Percentiles rank a stretch among this genome's conserved stretches.
phyloP scores from a whole-genome alignment of 1,140 invertebrate genomes.

The Cepaea nemoralis region DNA sequence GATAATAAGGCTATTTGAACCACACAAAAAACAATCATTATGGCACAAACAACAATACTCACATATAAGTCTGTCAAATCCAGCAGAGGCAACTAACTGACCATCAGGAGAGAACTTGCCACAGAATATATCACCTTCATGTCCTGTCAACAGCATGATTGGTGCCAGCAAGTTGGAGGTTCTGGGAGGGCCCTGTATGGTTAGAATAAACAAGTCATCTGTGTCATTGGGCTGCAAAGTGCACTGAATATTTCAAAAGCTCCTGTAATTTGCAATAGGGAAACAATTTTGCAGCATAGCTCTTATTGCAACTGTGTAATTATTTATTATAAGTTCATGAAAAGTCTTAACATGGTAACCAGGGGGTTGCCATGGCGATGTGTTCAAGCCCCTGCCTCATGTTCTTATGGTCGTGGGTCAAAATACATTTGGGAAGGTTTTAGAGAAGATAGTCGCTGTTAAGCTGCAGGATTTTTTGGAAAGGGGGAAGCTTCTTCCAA shows the following conservation, averaged over 20 bases:
- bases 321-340: neutral
- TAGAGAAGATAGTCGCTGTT: no score
- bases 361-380: neutral
- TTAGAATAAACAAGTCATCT: constrained; percentile 31
- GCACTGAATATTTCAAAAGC: neutral
- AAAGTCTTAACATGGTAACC: neutral
- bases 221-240: neutral
- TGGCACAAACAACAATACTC: no score
- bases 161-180: constrained; percentile 92
- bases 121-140: constrained; percentile 95
- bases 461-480: no score
- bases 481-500: no score
- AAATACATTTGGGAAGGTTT: no score
- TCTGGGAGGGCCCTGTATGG: constrained; percentile 80
- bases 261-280: neutral
- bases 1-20: no score
- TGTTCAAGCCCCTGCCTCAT: neutral
- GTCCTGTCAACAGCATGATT: constrained; percentile 96
- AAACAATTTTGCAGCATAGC: neutral
- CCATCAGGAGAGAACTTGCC: constrained; percentile 97
- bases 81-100: constrained; percentile 90
- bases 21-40: no score
- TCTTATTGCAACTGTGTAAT: neutral
- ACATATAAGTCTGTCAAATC: constrained; percentile 98
- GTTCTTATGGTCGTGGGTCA: no score